Percentiles rank a stretch among this genome's conserved stretches.
phyloP scores from a whole-genome alignment of 1,140 invertebrate species.

The Drosophila lini region DNA sequence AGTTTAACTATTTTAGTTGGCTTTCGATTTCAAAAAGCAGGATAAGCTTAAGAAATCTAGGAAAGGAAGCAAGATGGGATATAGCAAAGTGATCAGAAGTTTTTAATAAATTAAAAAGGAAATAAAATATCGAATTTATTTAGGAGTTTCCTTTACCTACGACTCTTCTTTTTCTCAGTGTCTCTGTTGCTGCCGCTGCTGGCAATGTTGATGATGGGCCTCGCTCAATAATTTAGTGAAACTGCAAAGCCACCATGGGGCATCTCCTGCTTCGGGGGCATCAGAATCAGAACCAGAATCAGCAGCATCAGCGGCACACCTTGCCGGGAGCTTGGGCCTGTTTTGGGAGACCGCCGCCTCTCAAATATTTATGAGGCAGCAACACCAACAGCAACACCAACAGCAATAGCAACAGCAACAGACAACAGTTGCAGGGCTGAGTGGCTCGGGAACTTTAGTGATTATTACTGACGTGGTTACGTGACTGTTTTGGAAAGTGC shows the following conservation, averaged over 20 bases:
- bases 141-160: not conserved
- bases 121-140: not conserved
- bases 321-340: conserved; percentile 50
- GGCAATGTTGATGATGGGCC: conserved; percentile 56
- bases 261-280: conserved; percentile 1
- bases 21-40: no score
- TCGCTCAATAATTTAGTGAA: conserved; percentile 77
- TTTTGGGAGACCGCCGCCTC: conserved; percentile 40
- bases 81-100: not conserved
- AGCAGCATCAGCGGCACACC: conserved; percentile 43
- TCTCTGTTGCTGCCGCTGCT: conserved; percentile 5
- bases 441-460: conserved; percentile 79
- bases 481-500: conserved; percentile 84
- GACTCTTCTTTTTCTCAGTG: not conserved
- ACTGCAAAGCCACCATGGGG: conserved; percentile 59
- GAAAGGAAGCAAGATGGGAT: no score
- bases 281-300: conserved; percentile 3
- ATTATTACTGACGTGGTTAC: conserved; percentile 84
- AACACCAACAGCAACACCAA: conserved; percentile 16
- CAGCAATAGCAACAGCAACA: not conserved
- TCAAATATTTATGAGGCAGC: conserved; percentile 76
- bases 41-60: not conserved
- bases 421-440: conserved; percentile 30
- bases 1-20: no score
- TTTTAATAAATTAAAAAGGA: not conserved